Conservation (phyloP, 2,888 invertebrate genomes). For the Stegophylla sp. region DNA sequence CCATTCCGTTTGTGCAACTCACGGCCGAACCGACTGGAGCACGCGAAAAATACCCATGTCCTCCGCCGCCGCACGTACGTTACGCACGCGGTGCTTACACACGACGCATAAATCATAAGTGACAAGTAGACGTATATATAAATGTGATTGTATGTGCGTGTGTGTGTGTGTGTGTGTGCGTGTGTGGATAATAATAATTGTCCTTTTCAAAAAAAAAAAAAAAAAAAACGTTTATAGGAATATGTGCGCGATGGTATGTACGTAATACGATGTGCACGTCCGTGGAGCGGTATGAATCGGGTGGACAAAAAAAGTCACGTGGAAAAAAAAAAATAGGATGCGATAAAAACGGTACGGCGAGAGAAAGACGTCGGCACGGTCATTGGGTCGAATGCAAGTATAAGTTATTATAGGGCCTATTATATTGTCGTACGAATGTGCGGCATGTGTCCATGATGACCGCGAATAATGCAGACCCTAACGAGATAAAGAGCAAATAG, state of each 20-base stretch:
- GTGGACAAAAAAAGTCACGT: neutral
- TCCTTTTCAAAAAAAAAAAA: no score
- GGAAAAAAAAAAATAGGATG: neutral
- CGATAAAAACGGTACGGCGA: neutral
- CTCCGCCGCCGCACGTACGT: neutral
- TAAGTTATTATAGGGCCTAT: no score
- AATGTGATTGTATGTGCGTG: neutral
- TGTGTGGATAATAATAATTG: no score
- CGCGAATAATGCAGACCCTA: no score
- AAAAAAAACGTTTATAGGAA: no score
- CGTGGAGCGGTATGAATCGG: no score
- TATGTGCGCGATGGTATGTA: no score
- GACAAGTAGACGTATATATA: neutral
- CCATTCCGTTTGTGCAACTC: neutral
- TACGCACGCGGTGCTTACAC: neutral
- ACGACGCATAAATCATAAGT: conserved; percentile 13
- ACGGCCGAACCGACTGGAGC: neutral
- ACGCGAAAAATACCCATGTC: neutral
- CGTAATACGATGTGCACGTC: no score
- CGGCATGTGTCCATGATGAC: no score
- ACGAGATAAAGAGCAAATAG: no score
- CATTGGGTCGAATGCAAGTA: no score
- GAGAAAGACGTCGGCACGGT: neutral
- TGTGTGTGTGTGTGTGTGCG: neutral
- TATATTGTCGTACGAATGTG: no score